phyloP scores from a whole-genome alignment of 2,113 vertebrate genomes.

The Ictalurus furcatus region DNA sequence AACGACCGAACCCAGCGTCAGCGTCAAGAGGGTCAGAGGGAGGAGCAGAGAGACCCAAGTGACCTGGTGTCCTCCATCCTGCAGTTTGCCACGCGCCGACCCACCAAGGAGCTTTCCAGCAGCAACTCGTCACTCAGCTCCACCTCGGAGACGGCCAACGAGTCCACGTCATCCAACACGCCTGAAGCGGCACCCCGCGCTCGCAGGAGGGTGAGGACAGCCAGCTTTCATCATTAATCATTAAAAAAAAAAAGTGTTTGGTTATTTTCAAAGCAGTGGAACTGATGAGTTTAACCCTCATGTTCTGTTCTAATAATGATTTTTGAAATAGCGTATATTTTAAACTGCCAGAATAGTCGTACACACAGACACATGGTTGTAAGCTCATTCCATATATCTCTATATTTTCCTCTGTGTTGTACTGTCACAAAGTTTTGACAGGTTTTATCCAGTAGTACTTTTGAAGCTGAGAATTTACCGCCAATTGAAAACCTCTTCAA shows the following conservation, averaged over 20 bases:
- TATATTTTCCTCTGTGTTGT: not conserved
- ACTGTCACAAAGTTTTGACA: not conserved
- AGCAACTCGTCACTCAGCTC: slow-evolving; percentile 99
- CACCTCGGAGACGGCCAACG: slow-evolving; percentile 90
- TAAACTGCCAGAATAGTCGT: too few species aligned
- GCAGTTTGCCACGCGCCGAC: slow-evolving; percentile 82
- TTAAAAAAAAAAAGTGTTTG: too few species aligned
- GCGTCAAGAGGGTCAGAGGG: slow-evolving; percentile 86
- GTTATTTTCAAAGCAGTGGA: not conserved
- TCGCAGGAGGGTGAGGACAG: slow-evolving; percentile 81
- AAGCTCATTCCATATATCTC: not conserved
- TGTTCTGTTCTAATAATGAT: not conserved
- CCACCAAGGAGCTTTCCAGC: slow-evolving; percentile 95
- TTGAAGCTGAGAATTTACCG: not conserved
- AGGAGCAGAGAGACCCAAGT: slow-evolving; percentile 85
- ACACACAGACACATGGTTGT: not conserved
- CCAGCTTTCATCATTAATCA: slow-evolving; percentile 80
- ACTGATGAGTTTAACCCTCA: not conserved
- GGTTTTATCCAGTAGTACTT: too few species aligned
- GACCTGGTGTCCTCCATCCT: slow-evolving; percentile 88
- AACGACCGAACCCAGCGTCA: slow-evolving; percentile 91
- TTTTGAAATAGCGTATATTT: too few species aligned
- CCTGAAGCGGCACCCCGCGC: slow-evolving; percentile 79
- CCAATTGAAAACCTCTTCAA: not conserved
- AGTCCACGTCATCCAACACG: slow-evolving; percentile 81